Base-by-base conservation (phyloP, 1,140 invertebrate species). In the Bombus cullumanus region DNA sequence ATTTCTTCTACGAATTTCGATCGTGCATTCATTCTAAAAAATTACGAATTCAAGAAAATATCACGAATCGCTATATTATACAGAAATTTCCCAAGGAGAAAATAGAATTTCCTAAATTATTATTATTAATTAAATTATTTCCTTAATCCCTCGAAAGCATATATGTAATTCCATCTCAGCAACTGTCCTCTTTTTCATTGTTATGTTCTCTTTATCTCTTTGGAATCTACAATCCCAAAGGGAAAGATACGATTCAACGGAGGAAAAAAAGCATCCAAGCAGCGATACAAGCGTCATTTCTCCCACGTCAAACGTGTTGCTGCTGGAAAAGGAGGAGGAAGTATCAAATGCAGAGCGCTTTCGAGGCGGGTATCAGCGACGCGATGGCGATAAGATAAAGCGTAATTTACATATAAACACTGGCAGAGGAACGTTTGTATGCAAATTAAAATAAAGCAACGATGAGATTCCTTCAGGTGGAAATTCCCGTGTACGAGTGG, bases 391-490 rank as follows among this genome's bases (percentile, higher is more conserved):
- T 77, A 83, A 83, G 81, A 77, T 83, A 77, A 69, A 77, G 47
- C 43, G 74, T 39, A 57, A 77, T 83, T 83, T 83, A 47, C 81
- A 83, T 69, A 77, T 28, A 83, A 68, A 83, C 81, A 77, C 43
- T 69, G 81, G 34, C 41, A 53, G 62, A 34, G 25, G n/a, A 18
- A 41, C 43, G 81, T 77, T 77, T 69, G 73, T 43, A 83, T 83
- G 81, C 43, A 83, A 83, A 83, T 83, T 83, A 83, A 83, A 83
- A 83, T 77, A 83, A 83, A 83, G 25, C 57, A 31, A 28, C 18
- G 62, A 22, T 9, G 62, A 53, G 68, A 31, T 77, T 57, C 75
- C 39, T 69, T 41, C 28, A 25, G 73, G 43, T 69, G 73, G 73
- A 77, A 77, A 83, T 77, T 31, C 28, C 18, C 13, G 25, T 1